Base-by-base conservation (phyloP, 2,888 invertebrate species). In the Drepanosiphum platanoidis region DNA sequence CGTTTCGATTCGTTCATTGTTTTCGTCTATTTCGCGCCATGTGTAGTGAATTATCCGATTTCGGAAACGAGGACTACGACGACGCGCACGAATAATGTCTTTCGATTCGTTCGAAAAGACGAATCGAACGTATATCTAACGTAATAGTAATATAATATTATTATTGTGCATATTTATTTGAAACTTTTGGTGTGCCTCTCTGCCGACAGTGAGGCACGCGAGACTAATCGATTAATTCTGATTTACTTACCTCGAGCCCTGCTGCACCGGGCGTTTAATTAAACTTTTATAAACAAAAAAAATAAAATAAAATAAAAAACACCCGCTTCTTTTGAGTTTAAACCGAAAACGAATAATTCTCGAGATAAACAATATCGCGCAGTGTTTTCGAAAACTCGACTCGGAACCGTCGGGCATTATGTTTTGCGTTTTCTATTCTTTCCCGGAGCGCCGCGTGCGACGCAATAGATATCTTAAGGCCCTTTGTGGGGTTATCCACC, bases 401-500 rank as follows among this genome's bases (percentile, higher is more conserved):
- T 5, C 18, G 27, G n/a, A 61, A 61, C 2, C 7, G 8, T n/a
- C 52, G 22, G n/a, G n/a, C n/a, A 18, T 9, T 34, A 36, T 32
- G 3, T 22, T 32, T 30, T 32, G 3, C 1, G 18, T 22, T 83
- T 64, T 36, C 27, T 64, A 27, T 64, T 82, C 30, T 13, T 42
- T 34, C 64, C 58, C 9, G n/a, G n/a, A n/a, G 30, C 58, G 27
- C 46, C 32, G 7, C 32, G 30, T 9, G 15, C 11, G 8, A 61
- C 18, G 27, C n/a, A 80, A 27, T 22, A 79, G 42, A 11, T 32
- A 9, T 39, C 83, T 46, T 66, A 42, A 75, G 83, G 83, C 66
- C 46, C 9, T 66, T 83, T 52, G 34, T 30, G 46, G 66, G 84
- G 84, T 84, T 68, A 84, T 84, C 46, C 36, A 75, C 84, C 84